Conservation (phyloP, 1,140 invertebrate genomes). For the Diploscapter pachys region DNA sequence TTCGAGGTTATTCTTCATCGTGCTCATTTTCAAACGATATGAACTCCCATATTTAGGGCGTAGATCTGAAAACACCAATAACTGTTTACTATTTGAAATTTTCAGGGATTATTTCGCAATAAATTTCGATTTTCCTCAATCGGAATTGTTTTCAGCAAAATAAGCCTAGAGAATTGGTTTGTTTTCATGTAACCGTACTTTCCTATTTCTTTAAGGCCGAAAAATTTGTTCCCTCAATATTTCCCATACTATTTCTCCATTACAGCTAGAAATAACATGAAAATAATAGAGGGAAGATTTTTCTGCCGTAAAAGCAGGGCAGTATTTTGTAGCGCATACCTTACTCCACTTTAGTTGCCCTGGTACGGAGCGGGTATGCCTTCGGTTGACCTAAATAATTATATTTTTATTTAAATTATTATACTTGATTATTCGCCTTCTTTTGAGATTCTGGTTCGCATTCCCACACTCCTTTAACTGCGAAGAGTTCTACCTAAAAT, state of each 20-base stretch:
- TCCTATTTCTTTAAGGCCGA: too few species aligned
- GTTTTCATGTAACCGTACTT: too few species aligned
- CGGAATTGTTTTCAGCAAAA: not conserved
- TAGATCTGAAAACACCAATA: slow-evolving; percentile 26
- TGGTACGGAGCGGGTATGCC: slow-evolving; percentile 39
- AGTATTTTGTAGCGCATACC: not conserved
- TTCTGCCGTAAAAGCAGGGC: not conserved
- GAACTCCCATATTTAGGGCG: slow-evolving; percentile 41
- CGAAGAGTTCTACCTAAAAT: slow-evolving; percentile 32
- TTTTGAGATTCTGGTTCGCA: slow-evolving; percentile 4
- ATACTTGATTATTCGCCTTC: too few species aligned
- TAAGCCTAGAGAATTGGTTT: not conserved
- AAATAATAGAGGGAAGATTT: too few species aligned
- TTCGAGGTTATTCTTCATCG: too few species aligned
- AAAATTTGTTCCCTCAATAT: too few species aligned
- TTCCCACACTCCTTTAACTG: slow-evolving; percentile 32
- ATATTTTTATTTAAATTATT: not conserved
- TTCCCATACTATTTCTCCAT: too few species aligned
- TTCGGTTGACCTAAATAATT: slow-evolving; percentile 24
- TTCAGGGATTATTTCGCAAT: not conserved
- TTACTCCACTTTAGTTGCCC: slow-evolving; percentile 39
- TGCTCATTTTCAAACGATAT: slow-evolving; percentile 22
- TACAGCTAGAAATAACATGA: too few species aligned
- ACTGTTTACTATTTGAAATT: not conserved
- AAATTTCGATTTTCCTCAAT: not conserved